A percentile compares a stretch with the other conserved stretches of the same genome.
Evolutionary conservation across 2,113 vertebrate species (phyloP).

Genomic region (Pelecanus crispus): DNA sequence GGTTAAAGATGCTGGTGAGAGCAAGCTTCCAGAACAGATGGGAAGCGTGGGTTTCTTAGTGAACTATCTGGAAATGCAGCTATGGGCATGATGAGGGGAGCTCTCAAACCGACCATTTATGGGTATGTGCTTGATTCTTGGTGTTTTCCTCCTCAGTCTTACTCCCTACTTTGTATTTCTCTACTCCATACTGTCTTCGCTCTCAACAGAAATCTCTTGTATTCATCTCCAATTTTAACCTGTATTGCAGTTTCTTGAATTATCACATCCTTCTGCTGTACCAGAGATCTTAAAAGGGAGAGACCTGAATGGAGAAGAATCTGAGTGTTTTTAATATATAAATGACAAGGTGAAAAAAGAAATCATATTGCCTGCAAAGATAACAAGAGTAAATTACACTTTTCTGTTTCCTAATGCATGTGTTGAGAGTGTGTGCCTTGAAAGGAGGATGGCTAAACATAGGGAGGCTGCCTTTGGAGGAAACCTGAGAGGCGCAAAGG

Average conservation of each 20-base stretch:
- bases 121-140: background rate
- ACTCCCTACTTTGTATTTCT: background rate
- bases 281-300: background rate
- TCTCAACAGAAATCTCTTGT: background rate
- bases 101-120: background rate
- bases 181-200: background rate
- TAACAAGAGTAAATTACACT: background rate
- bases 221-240: background rate
- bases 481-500: background rate
- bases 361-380: background rate
- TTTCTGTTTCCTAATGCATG: background rate
- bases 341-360: background rate
- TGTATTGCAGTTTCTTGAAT: background rate
- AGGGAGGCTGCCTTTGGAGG: background rate
- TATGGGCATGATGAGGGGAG: background rate
- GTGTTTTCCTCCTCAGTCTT: background rate
- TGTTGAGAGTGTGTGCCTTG: fast-evolving
- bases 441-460: background rate
- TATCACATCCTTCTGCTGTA: background rate
- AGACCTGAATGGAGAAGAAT: background rate
- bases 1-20: background rate
- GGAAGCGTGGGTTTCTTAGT: fast-evolving
- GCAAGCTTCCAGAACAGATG: background rate
- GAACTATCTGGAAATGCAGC: background rate
- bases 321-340: background rate